Base-by-base conservation (phyloP, 2,797 vertebrate genomes). In the Lagorchestes hirsutus region DNA sequence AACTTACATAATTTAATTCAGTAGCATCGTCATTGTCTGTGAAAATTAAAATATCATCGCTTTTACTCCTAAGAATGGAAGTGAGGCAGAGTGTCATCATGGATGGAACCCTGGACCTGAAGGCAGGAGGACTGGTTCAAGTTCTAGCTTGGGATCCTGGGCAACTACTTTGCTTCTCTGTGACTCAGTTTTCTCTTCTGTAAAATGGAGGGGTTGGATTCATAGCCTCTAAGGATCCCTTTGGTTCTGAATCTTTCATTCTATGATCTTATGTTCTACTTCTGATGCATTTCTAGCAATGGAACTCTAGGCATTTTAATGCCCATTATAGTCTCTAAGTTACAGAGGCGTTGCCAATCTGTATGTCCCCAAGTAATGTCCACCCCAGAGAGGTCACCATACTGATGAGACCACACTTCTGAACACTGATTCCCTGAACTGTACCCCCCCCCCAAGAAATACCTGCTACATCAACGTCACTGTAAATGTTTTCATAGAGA, bases 11-110 rank as follows among this genome's bases (percentile, higher is more conserved):
- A 1, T 82, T 82, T 50, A 27, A 12, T 82, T 82, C 22, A 24
- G 67, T 46, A 24, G 46, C 0, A 10, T 46, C 6, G 57, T 94
- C 58, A 93, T 4, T 50, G 55, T 93, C 67, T 74, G 93, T 92
- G n/a, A 91, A 96, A 94, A 96, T 55, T 46, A 57, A 67, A 96
- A 54, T 55, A 57, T 87, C 34, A 50, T 67, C 91, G 31, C 90
- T 40, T 92, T 91, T 91, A 46, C 0, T 82, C 59, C n/a, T 16
- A 1, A 52, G 82, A 46, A 92, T 46, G 1, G 58, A 96, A 94
- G 67, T 3, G 24, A 87, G 10, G 40, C 40, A 87, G 40, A 28
- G 40, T 50, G 1, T 50, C 46, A 50, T 50, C 9, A 34, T 87
- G 74, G 24, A 87, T 50, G n/a, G 74, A 87, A 40, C 10, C 27